Percentiles rank a stretch among this genome's conserved stretches.
Evolutionary conservation across 2,113 vertebrate species (phyloP).

Genomic region (Lasiurus borealis): DNA sequence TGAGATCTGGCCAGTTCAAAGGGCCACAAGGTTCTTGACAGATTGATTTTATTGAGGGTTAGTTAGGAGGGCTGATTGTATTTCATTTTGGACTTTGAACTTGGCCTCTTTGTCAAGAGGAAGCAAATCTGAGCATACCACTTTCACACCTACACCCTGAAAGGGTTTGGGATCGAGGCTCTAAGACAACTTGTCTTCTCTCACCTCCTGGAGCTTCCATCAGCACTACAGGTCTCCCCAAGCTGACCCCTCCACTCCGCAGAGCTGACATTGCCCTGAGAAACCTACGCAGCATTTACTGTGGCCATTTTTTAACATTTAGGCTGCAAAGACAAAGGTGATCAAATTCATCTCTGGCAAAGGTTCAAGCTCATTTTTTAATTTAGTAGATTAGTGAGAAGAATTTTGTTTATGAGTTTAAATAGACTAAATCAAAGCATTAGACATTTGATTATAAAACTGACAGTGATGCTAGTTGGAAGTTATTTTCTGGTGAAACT

Average conservation of each 20-base stretch:
- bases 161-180: not conserved
- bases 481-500: not conserved
- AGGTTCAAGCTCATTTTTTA: not conserved
- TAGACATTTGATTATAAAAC: not conserved
- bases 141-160: not conserved
- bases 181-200: not conserved
- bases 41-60: not conserved
- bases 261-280: not conserved
- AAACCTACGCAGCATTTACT: not conserved
- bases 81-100: not conserved
- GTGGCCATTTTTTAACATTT: not conserved
- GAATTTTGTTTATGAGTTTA: not conserved
- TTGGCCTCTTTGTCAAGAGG: not conserved
- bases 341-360: not conserved
- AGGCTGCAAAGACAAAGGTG: not conserved
- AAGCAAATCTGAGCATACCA: not conserved
- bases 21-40: not conserved
- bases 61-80: not conserved
- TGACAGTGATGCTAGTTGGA: not conserved
- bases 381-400: not conserved
- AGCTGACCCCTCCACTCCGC: fast-evolving
- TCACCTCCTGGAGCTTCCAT: not conserved
- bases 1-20: not conserved
- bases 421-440: not conserved
- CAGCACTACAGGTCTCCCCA: not conserved